Percentiles rank a stretch among this genome's conserved stretches.
These are phyloP conservation scores for Grus americana DNA, from an alignment of 2,113 vertebrate species.

Conservation along the genomic window DNA sequence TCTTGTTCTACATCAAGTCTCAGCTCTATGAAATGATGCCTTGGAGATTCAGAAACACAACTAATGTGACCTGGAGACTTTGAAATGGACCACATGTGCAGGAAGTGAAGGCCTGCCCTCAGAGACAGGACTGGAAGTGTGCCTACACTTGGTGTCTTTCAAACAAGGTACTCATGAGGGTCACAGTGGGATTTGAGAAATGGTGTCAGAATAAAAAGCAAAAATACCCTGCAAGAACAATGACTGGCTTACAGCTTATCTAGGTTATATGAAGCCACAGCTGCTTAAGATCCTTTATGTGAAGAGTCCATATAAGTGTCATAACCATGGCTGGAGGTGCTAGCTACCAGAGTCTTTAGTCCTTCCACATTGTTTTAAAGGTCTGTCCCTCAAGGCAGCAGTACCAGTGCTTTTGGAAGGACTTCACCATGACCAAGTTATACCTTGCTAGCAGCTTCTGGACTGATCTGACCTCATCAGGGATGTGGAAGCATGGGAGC, in stretches of 20 bases:
- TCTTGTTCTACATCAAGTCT: background rate
- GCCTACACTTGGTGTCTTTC: background rate
- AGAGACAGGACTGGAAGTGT: background rate
- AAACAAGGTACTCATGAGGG: background rate
- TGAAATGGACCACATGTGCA: background rate
- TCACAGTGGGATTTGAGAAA: background rate
- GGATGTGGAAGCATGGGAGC: background rate
- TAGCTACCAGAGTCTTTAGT: background rate
- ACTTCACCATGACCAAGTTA: background rate
- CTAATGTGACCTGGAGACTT: background rate
- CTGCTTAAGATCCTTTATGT: background rate
- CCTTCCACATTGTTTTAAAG: background rate
- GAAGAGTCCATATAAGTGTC: no score
- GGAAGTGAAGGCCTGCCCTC: background rate
- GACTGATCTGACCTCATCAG: background rate
- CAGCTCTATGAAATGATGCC: background rate
- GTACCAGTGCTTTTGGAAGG: background rate
- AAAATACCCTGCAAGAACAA: background rate
- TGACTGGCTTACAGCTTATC: background rate
- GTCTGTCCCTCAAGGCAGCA: background rate
- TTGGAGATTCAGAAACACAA: background rate
- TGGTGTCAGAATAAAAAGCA: background rate
- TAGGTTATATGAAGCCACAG: background rate
- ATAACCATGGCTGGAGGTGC: background rate
- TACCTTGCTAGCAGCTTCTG: background rate